Base-by-base conservation (phyloP, 2,797 vertebrate species). In the Buceros bicornis region DNA sequence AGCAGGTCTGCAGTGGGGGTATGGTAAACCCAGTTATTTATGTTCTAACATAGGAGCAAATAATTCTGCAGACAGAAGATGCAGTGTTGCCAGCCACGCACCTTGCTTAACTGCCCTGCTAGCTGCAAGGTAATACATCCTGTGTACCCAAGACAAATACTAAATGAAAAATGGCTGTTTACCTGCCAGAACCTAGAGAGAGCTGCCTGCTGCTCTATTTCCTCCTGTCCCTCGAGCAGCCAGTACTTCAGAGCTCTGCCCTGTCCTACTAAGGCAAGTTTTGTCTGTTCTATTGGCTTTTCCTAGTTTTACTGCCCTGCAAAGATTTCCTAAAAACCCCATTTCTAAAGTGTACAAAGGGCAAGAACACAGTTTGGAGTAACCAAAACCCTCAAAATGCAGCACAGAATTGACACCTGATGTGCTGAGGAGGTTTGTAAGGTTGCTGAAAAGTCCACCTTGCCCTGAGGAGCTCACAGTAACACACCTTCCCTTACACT, bases 101-200 rank as follows among this genome's bases (percentile, higher is more conserved):
- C 40, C 16, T 64, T 47, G 26, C 51, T 65, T 29, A 37, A 35
- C 16, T 31, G 2, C 24, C 17, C 69, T 37, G 8, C 33, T 61
- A 40, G 17, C 24, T 72, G 70, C 43, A 15, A 73, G 56, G 13
- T 62, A 26, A 29, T 16, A 13, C 42, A 53, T 51, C 25, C 16
- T 31, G 0, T 13, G 5, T 11, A 20, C 29, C 71, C 22, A 37
- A 21, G 19, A 26, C 50, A 78, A 61, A n/a, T 24, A 11, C 10
- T 25, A 58, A 69, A 58, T 31, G 4, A 31, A 67, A 45, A n/a
- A 6, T 1, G 17, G 20, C 15, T 51, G 0, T 66, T 87, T 93
- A 98, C 98, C 97, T 97, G 97, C 89, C 37, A 40, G 65, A 51
- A 16, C 43, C 15, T 40, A 28, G 5, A 25, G 77, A 4, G 6